Conservation (phyloP, 2,797 vertebrate species). For the Lepilemur septentrionalis region DNA sequence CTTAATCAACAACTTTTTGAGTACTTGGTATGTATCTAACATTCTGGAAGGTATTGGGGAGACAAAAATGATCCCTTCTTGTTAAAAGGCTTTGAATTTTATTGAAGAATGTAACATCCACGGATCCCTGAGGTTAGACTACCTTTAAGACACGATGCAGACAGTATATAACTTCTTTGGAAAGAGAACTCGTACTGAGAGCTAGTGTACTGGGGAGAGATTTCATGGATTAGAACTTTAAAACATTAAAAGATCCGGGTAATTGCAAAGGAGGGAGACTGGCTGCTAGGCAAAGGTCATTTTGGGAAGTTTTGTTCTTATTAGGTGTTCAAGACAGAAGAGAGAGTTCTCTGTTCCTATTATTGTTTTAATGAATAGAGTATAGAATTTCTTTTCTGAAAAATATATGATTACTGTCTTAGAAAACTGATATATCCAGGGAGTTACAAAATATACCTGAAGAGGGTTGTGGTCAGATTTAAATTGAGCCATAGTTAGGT, state of each 20-base stretch:
- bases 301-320: neutral
- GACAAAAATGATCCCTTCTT: neutral
- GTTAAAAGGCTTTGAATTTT: neutral
- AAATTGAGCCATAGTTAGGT: neutral
- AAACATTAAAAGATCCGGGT: neutral
- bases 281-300: neutral
- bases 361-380: neutral
- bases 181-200: neutral
- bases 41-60: neutral
- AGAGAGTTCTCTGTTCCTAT: neutral
- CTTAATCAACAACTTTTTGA: neutral
- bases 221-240: neutral
- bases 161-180: neutral
- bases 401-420: constrained; percentile 9
- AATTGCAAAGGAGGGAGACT: neutral
- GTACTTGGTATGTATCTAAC: neutral
- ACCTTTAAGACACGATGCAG: neutral
- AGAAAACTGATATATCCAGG: constrained; percentile 7
- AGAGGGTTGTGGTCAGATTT: neutral
- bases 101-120: neutral
- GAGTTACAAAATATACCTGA: neutral
- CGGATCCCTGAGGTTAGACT: neutral
- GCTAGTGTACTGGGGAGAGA: neutral
- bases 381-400: constrained; percentile 9
- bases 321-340: neutral